Conservation (phyloP, 2,113 vertebrate species). For the Chrysochloris asiatica region DNA sequence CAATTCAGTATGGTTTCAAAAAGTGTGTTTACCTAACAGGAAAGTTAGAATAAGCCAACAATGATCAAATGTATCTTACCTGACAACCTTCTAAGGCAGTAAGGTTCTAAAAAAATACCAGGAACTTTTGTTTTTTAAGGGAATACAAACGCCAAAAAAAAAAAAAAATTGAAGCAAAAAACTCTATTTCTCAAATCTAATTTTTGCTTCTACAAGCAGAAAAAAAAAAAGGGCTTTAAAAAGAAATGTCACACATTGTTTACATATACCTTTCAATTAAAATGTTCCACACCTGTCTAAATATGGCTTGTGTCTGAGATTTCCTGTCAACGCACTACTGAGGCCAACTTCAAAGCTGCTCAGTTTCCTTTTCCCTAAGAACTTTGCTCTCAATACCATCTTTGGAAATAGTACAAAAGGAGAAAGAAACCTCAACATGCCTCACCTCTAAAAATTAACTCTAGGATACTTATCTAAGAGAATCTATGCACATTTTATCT, state of each 20-base stretch:
- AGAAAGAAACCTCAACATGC: conserved; percentile 5
- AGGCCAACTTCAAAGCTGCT: background rate
- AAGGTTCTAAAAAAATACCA: conserved; percentile 17
- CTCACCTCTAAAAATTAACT: background rate
- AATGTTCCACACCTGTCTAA: background rate
- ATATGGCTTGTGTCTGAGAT: background rate
- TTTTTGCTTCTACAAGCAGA: background rate
- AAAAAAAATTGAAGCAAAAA: background rate
- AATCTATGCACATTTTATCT: background rate
- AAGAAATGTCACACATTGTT: conserved; percentile 15
- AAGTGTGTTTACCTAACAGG: conserved; percentile 40
- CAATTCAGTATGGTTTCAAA: conserved; percentile 48
- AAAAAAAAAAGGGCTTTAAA: background rate
- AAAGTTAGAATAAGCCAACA: background rate
- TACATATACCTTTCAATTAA: background rate
- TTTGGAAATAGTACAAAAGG: background rate
- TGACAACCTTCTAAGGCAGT: background rate
- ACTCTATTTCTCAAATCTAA: conserved; percentile 3
- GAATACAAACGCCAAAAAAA: background rate
- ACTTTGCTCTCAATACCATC: background rate
- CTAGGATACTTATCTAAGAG: background rate
- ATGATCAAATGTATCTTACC: background rate
- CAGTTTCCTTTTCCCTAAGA: background rate
- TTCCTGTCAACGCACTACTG: background rate
- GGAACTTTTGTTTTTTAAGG: background rate